phyloP scores from a whole-genome alignment of 2,888 invertebrate species.

The Horisme vitalbata region DNA sequence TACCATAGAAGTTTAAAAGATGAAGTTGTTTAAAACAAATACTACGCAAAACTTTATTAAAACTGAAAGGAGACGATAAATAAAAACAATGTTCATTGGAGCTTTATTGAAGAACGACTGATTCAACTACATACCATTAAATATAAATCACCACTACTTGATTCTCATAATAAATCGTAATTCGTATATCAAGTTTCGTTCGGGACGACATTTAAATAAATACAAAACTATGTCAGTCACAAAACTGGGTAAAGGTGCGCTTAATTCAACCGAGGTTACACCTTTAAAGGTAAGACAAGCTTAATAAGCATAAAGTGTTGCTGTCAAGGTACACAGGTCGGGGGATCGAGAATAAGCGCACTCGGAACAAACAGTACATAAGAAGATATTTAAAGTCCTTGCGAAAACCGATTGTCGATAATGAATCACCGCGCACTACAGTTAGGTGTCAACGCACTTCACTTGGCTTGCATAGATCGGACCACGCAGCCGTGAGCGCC shows the following conservation, averaged over 20 bases:
- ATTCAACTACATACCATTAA: slow-evolving; percentile 39
- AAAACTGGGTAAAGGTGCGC: slow-evolving; percentile 73
- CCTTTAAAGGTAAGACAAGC: slow-evolving; percentile 75
- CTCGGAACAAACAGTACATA: slow-evolving; percentile 56
- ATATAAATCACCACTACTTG: slow-evolving; percentile 86
- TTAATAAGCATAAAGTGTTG: slow-evolving; percentile 63
- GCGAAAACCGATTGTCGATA: slow-evolving; percentile 59
- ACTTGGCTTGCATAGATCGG: slow-evolving; percentile 58
- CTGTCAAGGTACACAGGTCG: slow-evolving; percentile 72
- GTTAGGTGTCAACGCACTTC: slow-evolving; percentile 81
- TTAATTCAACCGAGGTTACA: slow-evolving; percentile 67
- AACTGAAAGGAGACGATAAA: slow-evolving; percentile 15
- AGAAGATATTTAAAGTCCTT: slow-evolving; percentile 59
- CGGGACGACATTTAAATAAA: slow-evolving; percentile 84
- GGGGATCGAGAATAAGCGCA: slow-evolving; percentile 48
- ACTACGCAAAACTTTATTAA: too few relatives aligned
- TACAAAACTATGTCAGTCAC: slow-evolving; percentile 56
- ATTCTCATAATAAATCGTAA: slow-evolving; percentile 86
- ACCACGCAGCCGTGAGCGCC: slow-evolving; percentile 62
- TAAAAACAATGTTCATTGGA: slow-evolving; percentile 29
- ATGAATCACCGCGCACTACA: slow-evolving; percentile 68
- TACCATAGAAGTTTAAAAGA: not conserved
- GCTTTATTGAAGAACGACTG: slow-evolving; percentile 22
- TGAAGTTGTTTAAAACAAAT: not conserved
- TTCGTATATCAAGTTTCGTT: slow-evolving; percentile 85